These are phyloP conservation scores for Ataeniobius toweri DNA, from an alignment of 2,797 vertebrate genomes.

Conservation along the genomic window DNA sequence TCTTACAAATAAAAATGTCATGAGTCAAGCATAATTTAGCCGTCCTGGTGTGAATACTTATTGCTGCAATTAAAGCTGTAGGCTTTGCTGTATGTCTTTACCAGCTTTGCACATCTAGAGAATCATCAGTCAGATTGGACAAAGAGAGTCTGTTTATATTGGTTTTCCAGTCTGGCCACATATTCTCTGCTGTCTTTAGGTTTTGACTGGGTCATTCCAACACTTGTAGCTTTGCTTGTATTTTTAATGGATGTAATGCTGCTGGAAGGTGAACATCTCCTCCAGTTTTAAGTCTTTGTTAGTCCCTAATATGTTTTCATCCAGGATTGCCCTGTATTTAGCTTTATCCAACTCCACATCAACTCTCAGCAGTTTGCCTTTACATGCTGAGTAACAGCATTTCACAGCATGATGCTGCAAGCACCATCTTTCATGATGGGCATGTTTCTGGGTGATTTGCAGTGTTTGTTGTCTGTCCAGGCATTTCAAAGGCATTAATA, in stretches of 20 bases:
- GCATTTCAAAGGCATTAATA: background rate
- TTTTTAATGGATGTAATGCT: background rate
- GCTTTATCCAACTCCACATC: background rate
- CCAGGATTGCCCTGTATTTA: background rate
- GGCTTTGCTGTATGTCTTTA: background rate
- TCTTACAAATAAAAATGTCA: background rate
- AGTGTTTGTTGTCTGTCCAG: background rate
- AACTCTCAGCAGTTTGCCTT: background rate
- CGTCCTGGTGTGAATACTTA: background rate
- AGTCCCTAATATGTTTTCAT: background rate
- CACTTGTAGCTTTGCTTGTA: background rate
- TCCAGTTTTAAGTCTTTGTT: background rate
- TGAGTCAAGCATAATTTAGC: background rate
- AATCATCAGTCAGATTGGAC: background rate
- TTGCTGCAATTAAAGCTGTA: background rate
- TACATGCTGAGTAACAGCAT: background rate
- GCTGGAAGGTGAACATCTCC: background rate
- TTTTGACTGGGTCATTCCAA: background rate
- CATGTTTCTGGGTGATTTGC: background rate
- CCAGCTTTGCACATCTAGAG: background rate
- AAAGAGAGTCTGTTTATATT: background rate
- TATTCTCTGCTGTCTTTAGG: background rate
- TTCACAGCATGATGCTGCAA: background rate
- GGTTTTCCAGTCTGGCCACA: background rate
- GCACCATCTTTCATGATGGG: too few species aligned